Percentiles rank a stretch among this genome's conserved stretches.
These are phyloP conservation scores for Lithodes maja DNA, from an alignment of 2,888 invertebrate genomes.

Conservation along the genomic window DNA sequence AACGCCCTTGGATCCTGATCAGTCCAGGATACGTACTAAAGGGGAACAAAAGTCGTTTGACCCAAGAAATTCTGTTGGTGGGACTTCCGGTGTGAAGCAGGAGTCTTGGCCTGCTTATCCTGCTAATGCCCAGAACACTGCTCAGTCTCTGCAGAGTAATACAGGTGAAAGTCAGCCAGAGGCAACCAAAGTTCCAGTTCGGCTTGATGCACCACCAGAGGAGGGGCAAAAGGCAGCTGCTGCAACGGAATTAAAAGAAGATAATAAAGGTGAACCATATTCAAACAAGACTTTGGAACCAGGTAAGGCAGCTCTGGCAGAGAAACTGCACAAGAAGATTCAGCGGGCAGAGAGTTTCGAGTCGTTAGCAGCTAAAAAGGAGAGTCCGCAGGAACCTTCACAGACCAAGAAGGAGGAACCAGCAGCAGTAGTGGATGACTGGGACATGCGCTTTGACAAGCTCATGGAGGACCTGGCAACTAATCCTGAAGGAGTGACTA, in stretches of 20 bases:
- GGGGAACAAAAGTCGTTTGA: slow-evolving; percentile 61
- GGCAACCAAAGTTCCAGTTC: background rate
- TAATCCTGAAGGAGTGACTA: slow-evolving; percentile 63
- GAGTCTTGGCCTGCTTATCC: slow-evolving; percentile 25
- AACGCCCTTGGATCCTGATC: slow-evolving; percentile 43
- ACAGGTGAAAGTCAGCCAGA: slow-evolving; percentile 2
- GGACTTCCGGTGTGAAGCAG: background rate
- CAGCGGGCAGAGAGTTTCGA: slow-evolving; percentile 46
- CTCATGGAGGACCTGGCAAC: slow-evolving; percentile 61
- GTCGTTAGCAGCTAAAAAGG: slow-evolving; percentile 28
- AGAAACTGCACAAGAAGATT: slow-evolving; percentile 62
- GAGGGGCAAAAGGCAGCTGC: slow-evolving; percentile 25
- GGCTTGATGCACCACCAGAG: background rate
- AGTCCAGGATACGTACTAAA: slow-evolving; percentile 50
- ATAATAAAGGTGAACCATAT: slow-evolving; percentile 17
- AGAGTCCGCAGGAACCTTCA: slow-evolving; percentile 15
- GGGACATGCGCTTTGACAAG: slow-evolving; percentile 56
- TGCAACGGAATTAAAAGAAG: slow-evolving; percentile 48
- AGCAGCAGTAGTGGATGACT: slow-evolving; percentile 33
- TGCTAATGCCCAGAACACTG: background rate
- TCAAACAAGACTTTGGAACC: slow-evolving; percentile 49
- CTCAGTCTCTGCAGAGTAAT: background rate
- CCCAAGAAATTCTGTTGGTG: slow-evolving; percentile 43
- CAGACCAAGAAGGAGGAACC: slow-evolving; percentile 35
- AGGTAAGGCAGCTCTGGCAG: slow-evolving; percentile 62